Evolutionary conservation across 2,888 invertebrate species (phyloP).

Genomic region (Rutpela maculata): DNA sequence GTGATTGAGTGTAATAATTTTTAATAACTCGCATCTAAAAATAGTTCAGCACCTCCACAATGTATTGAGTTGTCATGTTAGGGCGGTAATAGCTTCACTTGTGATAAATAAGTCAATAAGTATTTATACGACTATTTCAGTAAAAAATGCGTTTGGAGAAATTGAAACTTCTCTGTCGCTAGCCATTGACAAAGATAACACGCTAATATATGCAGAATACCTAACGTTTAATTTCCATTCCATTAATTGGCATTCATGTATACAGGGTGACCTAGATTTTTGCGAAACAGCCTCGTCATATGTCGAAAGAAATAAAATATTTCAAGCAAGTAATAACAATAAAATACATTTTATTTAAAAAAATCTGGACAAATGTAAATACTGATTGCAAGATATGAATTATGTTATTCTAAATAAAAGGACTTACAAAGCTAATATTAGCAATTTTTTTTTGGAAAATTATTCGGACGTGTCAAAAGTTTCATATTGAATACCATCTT

Average conservation of each 20-base stretch:
- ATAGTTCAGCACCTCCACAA: no score
- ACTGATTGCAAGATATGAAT: no score
- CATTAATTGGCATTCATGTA: constrained; percentile 39
- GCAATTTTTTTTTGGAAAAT: no score
- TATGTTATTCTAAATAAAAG: no score
- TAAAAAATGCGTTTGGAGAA: constrained; percentile 15
- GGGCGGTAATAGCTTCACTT: no score
- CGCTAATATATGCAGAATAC: constrained; percentile 21
- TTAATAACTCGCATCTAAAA: no score
- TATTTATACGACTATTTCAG: not conserved
- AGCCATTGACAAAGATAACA: constrained; percentile 11
- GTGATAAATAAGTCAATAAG: no score
- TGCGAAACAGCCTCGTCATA: constrained; percentile 17
- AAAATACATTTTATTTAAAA: not conserved
- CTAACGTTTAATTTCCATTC: constrained; percentile 36
- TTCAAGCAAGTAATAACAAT: constrained; percentile 10
- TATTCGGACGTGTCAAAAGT: no score
- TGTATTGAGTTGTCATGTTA: no score
- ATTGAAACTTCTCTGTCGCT: constrained; percentile 25
- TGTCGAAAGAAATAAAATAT: constrained; percentile 25
- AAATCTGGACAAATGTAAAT: not conserved
- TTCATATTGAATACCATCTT: no score
- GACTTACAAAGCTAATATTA: no score
- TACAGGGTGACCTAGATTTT: constrained; percentile 36
- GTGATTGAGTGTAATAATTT: no score